phyloP scores from a whole-genome alignment of 1,140 invertebrate genomes.

The Caenorhabditis remanei region DNA sequence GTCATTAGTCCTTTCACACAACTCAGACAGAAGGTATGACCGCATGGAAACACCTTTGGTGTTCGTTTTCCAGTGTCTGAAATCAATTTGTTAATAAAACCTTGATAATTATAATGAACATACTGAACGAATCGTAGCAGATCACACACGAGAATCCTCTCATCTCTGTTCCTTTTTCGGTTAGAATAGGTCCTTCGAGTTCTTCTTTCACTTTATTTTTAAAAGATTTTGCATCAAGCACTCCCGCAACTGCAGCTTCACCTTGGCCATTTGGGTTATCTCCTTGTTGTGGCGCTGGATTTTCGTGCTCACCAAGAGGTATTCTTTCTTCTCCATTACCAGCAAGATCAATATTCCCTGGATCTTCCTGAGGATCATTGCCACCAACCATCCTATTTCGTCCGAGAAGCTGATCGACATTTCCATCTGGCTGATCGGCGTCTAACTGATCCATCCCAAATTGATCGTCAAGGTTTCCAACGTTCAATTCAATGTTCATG shows the following conservation, averaged over 20 bases:
- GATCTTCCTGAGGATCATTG: neutral
- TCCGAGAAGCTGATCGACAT: neutral
- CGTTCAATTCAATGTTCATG: neutral
- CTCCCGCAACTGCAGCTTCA: neutral
- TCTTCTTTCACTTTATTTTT: neutral
- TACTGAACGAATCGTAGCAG: conserved; percentile 32
- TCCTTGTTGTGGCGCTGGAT: neutral
- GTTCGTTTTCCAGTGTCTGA: conserved; percentile 25
- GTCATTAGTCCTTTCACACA: neutral
- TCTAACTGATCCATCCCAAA: neutral
- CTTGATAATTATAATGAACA: neutral
- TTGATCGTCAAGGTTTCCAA: neutral
- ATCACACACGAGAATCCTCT: conserved; percentile 12
- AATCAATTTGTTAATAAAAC: neutral
- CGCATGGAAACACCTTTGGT: conserved; percentile 37
- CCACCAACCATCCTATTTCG: too few relatives aligned
- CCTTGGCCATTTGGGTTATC: neutral
- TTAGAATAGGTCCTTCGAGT: neutral
- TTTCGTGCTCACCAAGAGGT: neutral
- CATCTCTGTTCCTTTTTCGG: conserved; percentile 13
- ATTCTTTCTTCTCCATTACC: neutral
- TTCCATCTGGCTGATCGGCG: neutral
- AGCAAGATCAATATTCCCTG: neutral
- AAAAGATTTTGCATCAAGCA: neutral
- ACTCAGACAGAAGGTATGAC: conserved; percentile 20